phyloP scores from a whole-genome alignment of 2,888 invertebrate species.

The Girardia tigrina region DNA sequence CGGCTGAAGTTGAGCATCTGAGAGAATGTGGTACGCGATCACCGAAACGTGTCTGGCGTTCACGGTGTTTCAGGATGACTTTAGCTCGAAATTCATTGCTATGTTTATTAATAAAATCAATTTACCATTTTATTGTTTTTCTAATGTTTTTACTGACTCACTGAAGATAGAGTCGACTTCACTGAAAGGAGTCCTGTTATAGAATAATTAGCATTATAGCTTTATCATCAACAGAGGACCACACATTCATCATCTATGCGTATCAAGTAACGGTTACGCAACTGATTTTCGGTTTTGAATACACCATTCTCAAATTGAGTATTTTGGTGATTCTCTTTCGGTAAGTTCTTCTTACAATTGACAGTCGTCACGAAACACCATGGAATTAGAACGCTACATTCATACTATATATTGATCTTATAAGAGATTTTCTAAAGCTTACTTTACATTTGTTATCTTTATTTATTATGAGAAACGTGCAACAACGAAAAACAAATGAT shows the following conservation, averaged over 20 bases:
- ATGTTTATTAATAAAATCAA: conserved; percentile 82
- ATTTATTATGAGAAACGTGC: conserved; percentile 84
- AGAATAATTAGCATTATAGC: too few relatives aligned
- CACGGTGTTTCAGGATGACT: conserved; percentile 94
- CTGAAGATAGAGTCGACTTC: conserved; percentile 96
- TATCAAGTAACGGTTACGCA: too few relatives aligned
- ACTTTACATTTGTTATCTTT: conserved; percentile 77
- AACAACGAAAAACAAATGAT: too few relatives aligned
- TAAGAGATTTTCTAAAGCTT: conserved; percentile 64
- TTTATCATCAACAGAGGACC: too few relatives aligned
- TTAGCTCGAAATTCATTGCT: conserved; percentile 83
- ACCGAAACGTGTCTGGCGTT: conserved; percentile 99
- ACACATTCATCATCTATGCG: too few relatives aligned
- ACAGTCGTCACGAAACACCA: conserved; percentile 76
- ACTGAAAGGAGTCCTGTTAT: too few relatives aligned
- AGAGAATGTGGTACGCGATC: conserved; percentile 73
- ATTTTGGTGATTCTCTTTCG: conserved; percentile 58
- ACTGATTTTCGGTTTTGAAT: conserved; percentile 96
- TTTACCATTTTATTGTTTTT: conserved; percentile 80
- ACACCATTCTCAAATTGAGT: conserved; percentile 83
- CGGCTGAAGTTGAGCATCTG: too few relatives aligned
- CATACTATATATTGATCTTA: conserved; percentile 80
- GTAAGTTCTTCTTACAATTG: conserved; percentile 71
- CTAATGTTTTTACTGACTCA: conserved; percentile 98
- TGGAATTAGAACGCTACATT: conserved; percentile 99